Percentiles rank a stretch among this genome's conserved stretches.
These are phyloP conservation scores for Hypolimnas misippus DNA, from an alignment of 2,888 invertebrate genomes.

Conservation along the genomic window DNA sequence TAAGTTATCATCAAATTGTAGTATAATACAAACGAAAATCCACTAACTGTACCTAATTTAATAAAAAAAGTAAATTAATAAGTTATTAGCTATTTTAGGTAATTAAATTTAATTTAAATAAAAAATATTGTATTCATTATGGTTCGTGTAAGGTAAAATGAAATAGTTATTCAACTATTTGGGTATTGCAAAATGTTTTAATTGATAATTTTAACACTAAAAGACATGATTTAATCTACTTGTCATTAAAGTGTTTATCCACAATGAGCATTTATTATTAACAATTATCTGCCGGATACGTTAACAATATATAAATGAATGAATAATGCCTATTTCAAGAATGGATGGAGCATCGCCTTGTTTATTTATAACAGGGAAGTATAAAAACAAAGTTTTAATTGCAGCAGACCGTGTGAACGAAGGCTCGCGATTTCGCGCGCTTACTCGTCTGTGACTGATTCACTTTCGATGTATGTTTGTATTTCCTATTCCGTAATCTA, in stretches of 20 bases:
- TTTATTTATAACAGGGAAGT: slow-evolving; percentile 16
- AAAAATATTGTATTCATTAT: background rate
- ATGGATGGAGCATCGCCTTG: background rate
- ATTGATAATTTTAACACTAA: slow-evolving; percentile 2
- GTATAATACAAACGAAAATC: background rate
- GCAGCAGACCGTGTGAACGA: slow-evolving; percentile 29
- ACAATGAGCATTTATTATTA: slow-evolving; percentile 1
- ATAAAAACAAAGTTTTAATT: slow-evolving; percentile 14
- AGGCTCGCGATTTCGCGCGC: slow-evolving; percentile 43
- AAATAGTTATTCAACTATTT: slow-evolving; percentile 7
- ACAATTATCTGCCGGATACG: background rate
- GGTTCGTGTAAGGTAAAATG: background rate
- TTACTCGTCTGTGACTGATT: slow-evolving; percentile 46
- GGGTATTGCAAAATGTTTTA: background rate
- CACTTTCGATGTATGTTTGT: slow-evolving; percentile 48
- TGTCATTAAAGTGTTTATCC: background rate
- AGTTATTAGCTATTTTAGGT: slow-evolving; percentile 1
- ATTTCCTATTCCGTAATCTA: slow-evolving; percentile 49
- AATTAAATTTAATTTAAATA: background rate
- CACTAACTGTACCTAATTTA: background rate
- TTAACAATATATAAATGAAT: background rate
- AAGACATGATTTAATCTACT: background rate
- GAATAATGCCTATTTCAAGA: background rate
- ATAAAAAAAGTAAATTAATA: background rate
- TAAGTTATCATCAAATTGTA: slow-evolving; percentile 13